Base-by-base conservation (phyloP, 2,113 vertebrate genomes). In the pig (Sus scrofa) region DNA sequence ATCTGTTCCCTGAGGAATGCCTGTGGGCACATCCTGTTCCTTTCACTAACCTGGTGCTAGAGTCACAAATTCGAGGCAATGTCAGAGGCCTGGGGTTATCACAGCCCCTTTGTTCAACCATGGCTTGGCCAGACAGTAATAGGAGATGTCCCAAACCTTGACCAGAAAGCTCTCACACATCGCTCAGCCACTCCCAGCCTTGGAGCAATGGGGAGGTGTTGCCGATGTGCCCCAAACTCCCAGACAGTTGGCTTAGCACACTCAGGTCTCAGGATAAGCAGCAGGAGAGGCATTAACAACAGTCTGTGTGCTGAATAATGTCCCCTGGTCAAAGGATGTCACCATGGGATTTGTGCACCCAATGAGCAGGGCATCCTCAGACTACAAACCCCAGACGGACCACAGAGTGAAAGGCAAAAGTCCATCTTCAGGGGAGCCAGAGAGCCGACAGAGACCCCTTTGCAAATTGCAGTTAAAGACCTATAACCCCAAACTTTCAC, bases 301-400 rank as follows among this genome's bases (percentile, higher is more conserved):
- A 30, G 8, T 20, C 39, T 56, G 6, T 7, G 2, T 19, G 60
- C 52, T 52, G 16, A 70, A 30, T 0, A 85, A 27, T 27, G 13
- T 58, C 32, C 60, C 89, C 32, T 0, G 2, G 50, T n/a, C 52
- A 20, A 20, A 26, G 74, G 32, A 79, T 12, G 20, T 62, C 62
- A 71, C 92, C 58, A 30, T 5, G 37, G 60, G 14, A 26, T 81
- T 75, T 14, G 30, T 19, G 86, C 15, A 9, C 20, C 16, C 4
- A 0, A 0, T 0, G 0, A n/a, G 24, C 13, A 10, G 54, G 16
- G 22, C 4, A 8, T 15, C 37, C 50, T 63, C 70, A 37, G 18
- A 50, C 56, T 3, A 22, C 18, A 60, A 32, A 44, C 9, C 14
- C n/a, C 30, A 3, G 24, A 7, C 4, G 7, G 19, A 77, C 27